Evolutionary conservation across 2,888 invertebrate species (phyloP).

Genomic region (Idaea dimidiata): DNA sequence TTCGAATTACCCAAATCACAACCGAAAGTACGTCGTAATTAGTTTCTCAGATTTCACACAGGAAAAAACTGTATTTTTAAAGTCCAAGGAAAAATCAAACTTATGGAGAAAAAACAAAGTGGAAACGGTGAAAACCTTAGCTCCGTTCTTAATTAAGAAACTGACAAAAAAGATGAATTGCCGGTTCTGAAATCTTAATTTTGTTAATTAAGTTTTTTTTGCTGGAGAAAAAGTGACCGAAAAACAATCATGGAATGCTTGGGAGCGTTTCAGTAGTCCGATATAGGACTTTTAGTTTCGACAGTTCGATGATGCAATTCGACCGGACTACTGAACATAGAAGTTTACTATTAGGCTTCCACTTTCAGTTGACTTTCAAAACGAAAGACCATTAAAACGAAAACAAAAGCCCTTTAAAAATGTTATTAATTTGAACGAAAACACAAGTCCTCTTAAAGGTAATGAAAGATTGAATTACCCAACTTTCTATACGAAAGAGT

Average conservation of each 20-base stretch:
- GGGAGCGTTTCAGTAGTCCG: slow-evolving; percentile 2
- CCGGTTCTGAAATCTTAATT: slow-evolving; percentile 56
- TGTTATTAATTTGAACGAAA: too few species aligned
- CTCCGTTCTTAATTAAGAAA: slow-evolving; percentile 50
- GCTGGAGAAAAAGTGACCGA: slow-evolving; percentile 39
- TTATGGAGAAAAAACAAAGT: slow-evolving; percentile 13
- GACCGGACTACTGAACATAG: too few species aligned
- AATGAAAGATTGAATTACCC: too few species aligned
- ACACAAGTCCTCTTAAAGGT: too few species aligned
- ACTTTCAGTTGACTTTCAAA: too few species aligned
- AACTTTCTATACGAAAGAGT: too few species aligned
- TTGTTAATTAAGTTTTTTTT: slow-evolving; percentile 61
- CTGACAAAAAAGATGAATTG: slow-evolving; percentile 53
- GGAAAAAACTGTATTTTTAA: neutral
- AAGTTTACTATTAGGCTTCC: too few species aligned
- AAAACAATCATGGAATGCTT: slow-evolving; percentile 39
- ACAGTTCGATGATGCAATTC: too few species aligned
- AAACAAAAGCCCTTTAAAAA: too few species aligned
- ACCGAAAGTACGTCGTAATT: neutral
- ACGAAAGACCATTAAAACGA: too few species aligned
- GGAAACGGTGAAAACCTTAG: slow-evolving; percentile 24
- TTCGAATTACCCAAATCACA: neutral
- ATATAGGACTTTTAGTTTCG: too few species aligned
- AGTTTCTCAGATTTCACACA: neutral
- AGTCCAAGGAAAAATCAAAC: slow-evolving; percentile 7